phyloP scores from a whole-genome alignment of 64 coral and sea anemone species.

The Montipora cactus region DNA sequence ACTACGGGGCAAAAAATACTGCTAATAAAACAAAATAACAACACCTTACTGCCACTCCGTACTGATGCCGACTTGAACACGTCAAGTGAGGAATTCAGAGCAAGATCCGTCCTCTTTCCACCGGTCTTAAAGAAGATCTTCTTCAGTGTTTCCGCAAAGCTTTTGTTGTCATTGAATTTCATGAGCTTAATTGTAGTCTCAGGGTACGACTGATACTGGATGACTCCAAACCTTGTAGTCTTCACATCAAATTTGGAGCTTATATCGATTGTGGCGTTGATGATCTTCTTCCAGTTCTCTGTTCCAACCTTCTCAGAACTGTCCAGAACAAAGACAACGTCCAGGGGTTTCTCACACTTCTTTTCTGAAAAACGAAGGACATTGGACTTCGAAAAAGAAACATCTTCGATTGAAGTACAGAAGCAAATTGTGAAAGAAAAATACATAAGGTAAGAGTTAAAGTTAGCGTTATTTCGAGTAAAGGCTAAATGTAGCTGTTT shows the following conservation, averaged over 20 bases:
- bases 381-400: not conserved
- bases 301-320: conserved; percentile 88
- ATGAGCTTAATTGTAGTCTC: conserved; percentile 62
- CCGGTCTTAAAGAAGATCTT: conserved; percentile 82
- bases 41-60: conserved; percentile 69
- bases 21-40: not conserved
- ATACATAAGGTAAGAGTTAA: too few relatives aligned
- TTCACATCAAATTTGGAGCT: conserved; percentile 57
- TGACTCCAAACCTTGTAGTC: conserved; percentile 76
- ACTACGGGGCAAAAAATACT: too few relatives aligned
- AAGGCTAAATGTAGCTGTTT: too few relatives aligned
- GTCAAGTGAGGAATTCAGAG: conserved; percentile 68
- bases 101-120: conserved; percentile 81
- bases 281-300: conserved; percentile 64
- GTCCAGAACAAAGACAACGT: conserved; percentile 83
- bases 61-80: conserved; percentile 65
- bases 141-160: conserved; percentile 32
- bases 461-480: too few relatives aligned
- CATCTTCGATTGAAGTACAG: too few relatives aligned
- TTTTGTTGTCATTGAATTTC: conserved; percentile 53
- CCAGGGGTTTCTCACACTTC: conserved; percentile 80
- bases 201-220: conserved; percentile 78
- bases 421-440: too few relatives aligned
- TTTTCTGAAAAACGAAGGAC: not conserved
- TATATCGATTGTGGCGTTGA: conserved; percentile 66